phyloP scores from a whole-genome alignment of 35 echinoderm and acorn worm species.

The Amphiura filiformis region DNA sequence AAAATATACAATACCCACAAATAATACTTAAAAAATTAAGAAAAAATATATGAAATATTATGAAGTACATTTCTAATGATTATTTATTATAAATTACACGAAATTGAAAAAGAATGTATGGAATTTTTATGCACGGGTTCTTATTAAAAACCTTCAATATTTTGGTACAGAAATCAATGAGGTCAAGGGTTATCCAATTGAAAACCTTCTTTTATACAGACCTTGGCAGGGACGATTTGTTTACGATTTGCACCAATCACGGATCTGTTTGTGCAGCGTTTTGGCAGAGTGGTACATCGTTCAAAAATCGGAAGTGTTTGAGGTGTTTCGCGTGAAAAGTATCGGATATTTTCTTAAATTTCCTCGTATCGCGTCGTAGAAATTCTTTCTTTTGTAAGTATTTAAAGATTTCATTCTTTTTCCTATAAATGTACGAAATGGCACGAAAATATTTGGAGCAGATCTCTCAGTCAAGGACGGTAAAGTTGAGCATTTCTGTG shows the following conservation, averaged over 20 bases:
- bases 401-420: neutral
- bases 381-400: slow-evolving; percentile 35
- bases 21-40: neutral
- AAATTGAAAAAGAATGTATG: neutral
- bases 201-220: neutral
- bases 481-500: neutral
- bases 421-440: neutral
- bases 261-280: neutral
- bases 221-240: slow-evolving; percentile 22
- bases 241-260: slow-evolving; percentile 5
- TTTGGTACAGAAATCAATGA: neutral
- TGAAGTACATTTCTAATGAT: neutral
- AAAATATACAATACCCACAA: neutral
- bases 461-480: neutral
- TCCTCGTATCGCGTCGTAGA: neutral
- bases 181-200: neutral
- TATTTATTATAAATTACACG: neutral
- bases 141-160: neutral
- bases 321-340: neutral
- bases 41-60: neutral
- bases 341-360: slow-evolving; percentile 21
- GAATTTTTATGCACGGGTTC: neutral
- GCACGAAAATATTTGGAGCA: neutral
- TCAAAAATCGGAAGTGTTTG: slow-evolving; percentile 59
- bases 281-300: slow-evolving; percentile 38